Evolutionary conservation across 2,888 invertebrate genomes (phyloP), one percentile per base, ranked within the genome.

Genomic region (Lycaena phlaeas): DNA sequence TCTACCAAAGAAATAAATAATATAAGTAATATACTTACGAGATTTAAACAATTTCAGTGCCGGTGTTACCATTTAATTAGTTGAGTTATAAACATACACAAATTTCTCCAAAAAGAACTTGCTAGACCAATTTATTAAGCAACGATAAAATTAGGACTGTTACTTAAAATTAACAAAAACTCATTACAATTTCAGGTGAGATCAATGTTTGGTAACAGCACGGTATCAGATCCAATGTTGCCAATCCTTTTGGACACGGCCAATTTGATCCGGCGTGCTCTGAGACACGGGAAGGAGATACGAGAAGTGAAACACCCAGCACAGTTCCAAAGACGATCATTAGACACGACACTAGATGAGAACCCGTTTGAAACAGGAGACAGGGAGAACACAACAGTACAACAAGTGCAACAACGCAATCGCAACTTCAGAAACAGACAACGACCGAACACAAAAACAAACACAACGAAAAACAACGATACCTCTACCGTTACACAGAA

Each of bases 241-340:
- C 90, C 91, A 6, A 87, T 89, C 46, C 84, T 88, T 43, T 77
- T 87, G 51, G 90, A 90, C 61, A 87, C 89, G 62, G 89, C 90
- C 0, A 88, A 89, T 59, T 74, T 89, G 43, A 85, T 89, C 38
- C 77, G 86, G 41, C 82, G 70, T 34, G 84, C 87, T 0, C 78
- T 86, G 22, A 68, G 74, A 41, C 62, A 79, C 25, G 68, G 70
- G 46, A 75, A 77, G 52, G 70, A 72, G 43, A 57, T 56, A 1
- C 62, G 72, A 48, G 77, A 75, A 60, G 70, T 69, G 42, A 64
- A 51, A 56, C 50, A 53, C n/a, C 59, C 73, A 44, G 64, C 70
- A 45, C 77, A 74, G 42, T 54, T 77, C 36, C 59, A 78, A 41
- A 53, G 76, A 57, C 66, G 85, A 39, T 79, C 78, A 25, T 73